Base-by-base conservation (phyloP, 2,113 vertebrate species). In the Podiceps cristatus region DNA sequence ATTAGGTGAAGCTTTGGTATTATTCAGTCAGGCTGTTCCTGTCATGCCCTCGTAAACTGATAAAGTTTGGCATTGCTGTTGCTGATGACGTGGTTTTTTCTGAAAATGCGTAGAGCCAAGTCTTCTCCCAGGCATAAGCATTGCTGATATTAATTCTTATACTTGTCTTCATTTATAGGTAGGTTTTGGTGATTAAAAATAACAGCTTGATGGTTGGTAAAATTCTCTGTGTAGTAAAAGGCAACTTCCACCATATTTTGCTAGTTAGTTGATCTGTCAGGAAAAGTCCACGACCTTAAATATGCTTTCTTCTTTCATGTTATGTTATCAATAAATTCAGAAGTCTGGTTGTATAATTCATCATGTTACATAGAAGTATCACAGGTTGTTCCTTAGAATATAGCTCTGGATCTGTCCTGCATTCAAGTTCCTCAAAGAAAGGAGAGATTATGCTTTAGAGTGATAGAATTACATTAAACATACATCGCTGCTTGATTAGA, bases 181-280 rank as follows among this genome's bases (percentile, higher is more conserved):
- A 6, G 28, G 13, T 69, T 64, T 20, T 2, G 19, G 22, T 73
- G 19, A 47, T 42, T 77, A 74, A 85, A 85, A 72, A 29, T 27
- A 79, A 29, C 31, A 50, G 13, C 17, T 74, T 4, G 27, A 44
- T 44, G n/a, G 19, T 7, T 58, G 35, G 12, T 76, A 40, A 64
- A 84, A 60, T 60, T 40, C 7, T 92, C 17, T 16, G 0, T 1
- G 0, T 15, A 68, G 25, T 18, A 44, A 53, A 82, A 42, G 0
- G 0, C 3, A 37, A 5, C 58, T 63, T n/a, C 17, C 19, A 64
- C 20, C 2, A 2, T 27, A 42, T 87, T 88, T 63, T 73, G 7
- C 45, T 40, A 16, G 12, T 60, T 66, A 66, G 18, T 12, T 78
- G 47, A 22, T 10, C 28, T 93, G 25, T 79, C 19, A 23, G 62